Base-by-base conservation (phyloP, 2,797 vertebrate genomes). In the Parotocinclus haroldoi region DNA sequence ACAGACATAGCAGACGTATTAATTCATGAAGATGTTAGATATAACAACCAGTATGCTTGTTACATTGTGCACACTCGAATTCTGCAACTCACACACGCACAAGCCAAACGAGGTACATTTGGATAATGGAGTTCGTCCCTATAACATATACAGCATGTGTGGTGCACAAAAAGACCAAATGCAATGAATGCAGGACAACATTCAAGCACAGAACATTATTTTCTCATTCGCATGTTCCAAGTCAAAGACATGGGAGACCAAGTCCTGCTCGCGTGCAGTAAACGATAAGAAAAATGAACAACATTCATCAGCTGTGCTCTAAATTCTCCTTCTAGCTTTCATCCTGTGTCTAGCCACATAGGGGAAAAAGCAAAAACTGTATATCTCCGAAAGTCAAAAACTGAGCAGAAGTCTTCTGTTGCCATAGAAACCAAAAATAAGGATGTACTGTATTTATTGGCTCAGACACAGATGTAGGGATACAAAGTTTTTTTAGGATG, bases 391-490 rank as follows among this genome's bases (percentile, higher is more conserved):
- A 65, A 57, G 60, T 66, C 72, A 75, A 71, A 75, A 50, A 74
- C 68, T 59, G 64, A 69, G 63, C 39, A 59, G 53, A 69, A 64
- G 78, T 75, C 71, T 74, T 39, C 18, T 17, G 75, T 79, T 81
- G 66, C 76, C 66, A 75, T 73, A 69, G 77, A 68, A 76, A 75
- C 79, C 58, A 17, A 71, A n/a, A 76, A 69, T 56, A 50, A 72
- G 59, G 63, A 68, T 76, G 38, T 57, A 66, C 65, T 60, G 51
- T 53, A 75, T 72, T 75, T 68, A 71, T 18, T 40, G 53, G 51
- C 40, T 57, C 55, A 70, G 72, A 70, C 54, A 60, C 44, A 63
- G 46, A 58, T 40, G 52, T 71, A 76, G 73, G 70, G 69, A 77
- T 79, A 81, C 71, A 58, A 71, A 74, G 76, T 84, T 51, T 6